Conservation (phyloP, 2,113 vertebrate species). For the Herpetotheres cachinnans region DNA sequence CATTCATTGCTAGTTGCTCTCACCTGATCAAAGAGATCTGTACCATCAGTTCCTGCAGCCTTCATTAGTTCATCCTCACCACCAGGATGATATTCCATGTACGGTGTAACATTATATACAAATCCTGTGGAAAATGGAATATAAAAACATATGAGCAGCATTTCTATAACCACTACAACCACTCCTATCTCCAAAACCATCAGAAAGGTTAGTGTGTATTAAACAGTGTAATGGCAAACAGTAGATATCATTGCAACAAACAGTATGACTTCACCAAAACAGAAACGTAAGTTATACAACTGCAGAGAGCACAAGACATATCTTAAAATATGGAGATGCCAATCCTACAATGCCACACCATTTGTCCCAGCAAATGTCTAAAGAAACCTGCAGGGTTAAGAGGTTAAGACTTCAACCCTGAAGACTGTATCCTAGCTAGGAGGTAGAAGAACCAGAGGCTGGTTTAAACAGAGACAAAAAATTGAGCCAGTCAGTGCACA, state of each 20-base stretch:
- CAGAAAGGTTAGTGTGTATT: background rate
- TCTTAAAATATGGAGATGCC: background rate
- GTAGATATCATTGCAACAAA: background rate
- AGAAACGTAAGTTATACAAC: background rate
- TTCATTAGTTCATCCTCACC: conserved; percentile 95
- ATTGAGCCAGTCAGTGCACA: background rate
- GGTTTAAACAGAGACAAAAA: background rate
- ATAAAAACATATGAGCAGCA: background rate
- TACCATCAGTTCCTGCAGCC: conserved; percentile 91
- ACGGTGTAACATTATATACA: conserved; percentile 93
- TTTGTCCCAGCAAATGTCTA: background rate
- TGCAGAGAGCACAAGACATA: fast-evolving
- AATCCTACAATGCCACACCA: background rate
- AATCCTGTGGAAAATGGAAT: conserved; percentile 75
- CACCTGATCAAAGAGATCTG: conserved; percentile 96
- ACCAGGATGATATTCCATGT: conserved; percentile 97
- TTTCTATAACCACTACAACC: background rate
- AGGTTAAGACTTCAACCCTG: background rate
- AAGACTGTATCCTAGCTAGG: background rate
- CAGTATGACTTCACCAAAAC: background rate
- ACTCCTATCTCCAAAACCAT: background rate
- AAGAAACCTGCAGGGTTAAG: background rate
- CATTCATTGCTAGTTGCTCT: background rate
- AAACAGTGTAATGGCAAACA: background rate
- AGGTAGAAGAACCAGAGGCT: background rate